Evolutionary conservation across 2,797 vertebrate genomes (phyloP), one percentile per base, ranked within the genome.

Genomic region (Ibycter americanus): DNA sequence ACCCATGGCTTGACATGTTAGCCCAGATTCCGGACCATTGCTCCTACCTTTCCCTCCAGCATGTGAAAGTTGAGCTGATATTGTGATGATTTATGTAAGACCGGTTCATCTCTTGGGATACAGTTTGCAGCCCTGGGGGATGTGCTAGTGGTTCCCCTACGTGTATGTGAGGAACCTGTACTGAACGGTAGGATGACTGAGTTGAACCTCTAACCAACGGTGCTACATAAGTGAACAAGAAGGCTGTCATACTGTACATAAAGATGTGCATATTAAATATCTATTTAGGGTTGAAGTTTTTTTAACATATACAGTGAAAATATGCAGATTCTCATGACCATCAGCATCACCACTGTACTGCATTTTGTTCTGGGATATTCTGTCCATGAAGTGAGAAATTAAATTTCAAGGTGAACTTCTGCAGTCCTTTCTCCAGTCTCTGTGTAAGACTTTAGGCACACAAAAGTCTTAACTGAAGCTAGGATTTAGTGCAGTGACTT

Each of bases 141-240:
- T 38, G 27, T 44, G 29, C 23, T 25, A 12, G 32, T 49, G 18
- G 15, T 31, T 77, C 15, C 47, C 10, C 12, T 61, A 2, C 6
- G 7, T 9, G 14, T 25, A 6, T 42, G 25, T 63, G 46, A 49
- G 44, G 67, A 49, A 44, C 25, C 15, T 34, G 2, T 27, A 11
- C 32, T 40, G 26, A 10, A 16, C 0, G 0, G 16, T 25, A 54
- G 16, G 6, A 31, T 51, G 23, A 15, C 4, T 3, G 15, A 66
- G 31, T 47, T n/a, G n/a, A 68, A 52, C 20, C 32, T 52, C 38
- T 27, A n/a, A 42, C 20, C 4, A 12, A 0, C 42, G 55, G 29
- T 18, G 5, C 61, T n/a, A 38, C 12, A 23, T 32, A 34, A 42
- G 27, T 3, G 1, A 46, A 44, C 70, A 59, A 56, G 42, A 55